These are phyloP conservation scores for Xiphorhynchus elegans DNA, from an alignment of 2,113 vertebrate genomes.

Conservation along the genomic window DNA sequence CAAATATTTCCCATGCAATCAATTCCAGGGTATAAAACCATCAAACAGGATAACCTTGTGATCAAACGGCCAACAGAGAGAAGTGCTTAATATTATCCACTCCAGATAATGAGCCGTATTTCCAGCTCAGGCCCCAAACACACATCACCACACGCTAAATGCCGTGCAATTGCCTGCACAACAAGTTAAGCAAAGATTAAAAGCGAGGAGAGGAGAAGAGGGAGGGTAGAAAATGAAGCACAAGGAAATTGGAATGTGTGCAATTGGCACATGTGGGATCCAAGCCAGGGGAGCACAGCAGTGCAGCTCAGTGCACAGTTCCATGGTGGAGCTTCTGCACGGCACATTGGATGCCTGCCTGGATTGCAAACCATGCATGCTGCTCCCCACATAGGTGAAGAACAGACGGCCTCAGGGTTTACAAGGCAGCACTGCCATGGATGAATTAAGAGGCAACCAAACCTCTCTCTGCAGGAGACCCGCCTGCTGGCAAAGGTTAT, in stretches of 20 bases:
- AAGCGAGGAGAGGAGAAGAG: background rate
- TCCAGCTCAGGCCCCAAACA: slow-evolving; percentile 45
- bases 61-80: slow-evolving; percentile 63
- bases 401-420: background rate
- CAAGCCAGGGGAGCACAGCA: background rate
- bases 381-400: background rate
- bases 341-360: background rate
- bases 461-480: background rate
- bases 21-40: slow-evolving; percentile 43
- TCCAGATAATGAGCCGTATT: slow-evolving; percentile 54
- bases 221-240: background rate
- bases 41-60: slow-evolving; percentile 52
- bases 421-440: background rate
- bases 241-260: background rate
- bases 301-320: background rate
- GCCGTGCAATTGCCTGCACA: slow-evolving; percentile 18
- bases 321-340: background rate
- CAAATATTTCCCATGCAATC: slow-evolving; percentile 51
- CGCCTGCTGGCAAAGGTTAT: background rate
- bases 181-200: slow-evolving; percentile 51
- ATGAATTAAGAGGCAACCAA: slow-evolving; percentile 2
- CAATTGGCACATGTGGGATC: background rate
- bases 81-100: slow-evolving; percentile 62
- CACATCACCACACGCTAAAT: slow-evolving; percentile 28
- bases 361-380: background rate